Evolutionary conservation across 2,797 vertebrate species (phyloP).

Genomic region (Valencia hispanica): DNA sequence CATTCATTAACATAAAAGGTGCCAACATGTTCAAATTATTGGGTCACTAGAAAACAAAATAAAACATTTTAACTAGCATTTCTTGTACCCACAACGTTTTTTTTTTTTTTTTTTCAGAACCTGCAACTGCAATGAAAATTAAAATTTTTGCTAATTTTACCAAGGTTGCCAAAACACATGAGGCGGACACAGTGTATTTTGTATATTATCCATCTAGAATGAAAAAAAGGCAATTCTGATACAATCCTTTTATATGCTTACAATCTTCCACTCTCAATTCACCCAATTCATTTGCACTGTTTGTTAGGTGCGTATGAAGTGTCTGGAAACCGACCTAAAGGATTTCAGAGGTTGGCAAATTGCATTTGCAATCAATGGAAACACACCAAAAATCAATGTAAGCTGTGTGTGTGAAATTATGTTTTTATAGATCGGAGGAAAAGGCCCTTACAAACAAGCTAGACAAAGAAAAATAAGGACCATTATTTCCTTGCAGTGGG

Average conservation of each 20-base stretch:
- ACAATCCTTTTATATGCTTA: background rate
- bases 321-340: slow-evolving; percentile 67
- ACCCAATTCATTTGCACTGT: slow-evolving; percentile 44
- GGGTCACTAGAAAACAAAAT: too few relatives aligned
- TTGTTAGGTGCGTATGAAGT: slow-evolving; percentile 50
- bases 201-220: background rate
- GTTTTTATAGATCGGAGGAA: slow-evolving; percentile 74
- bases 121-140: background rate
- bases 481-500: slow-evolving; percentile 67
- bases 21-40: background rate
- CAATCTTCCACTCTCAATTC: slow-evolving; percentile 43
- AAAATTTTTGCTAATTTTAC: too few relatives aligned
- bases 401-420: slow-evolving; percentile 68
- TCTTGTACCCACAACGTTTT: background rate
- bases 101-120: background rate
- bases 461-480: slow-evolving; percentile 52
- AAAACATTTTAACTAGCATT: background rate
- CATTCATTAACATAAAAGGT: background rate
- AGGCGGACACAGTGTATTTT: background rate
- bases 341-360: slow-evolving; percentile 69
- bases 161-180: too few relatives aligned
- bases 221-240: slow-evolving; percentile 13
- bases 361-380: slow-evolving; percentile 74
- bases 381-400: slow-evolving; percentile 67
- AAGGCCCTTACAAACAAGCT: slow-evolving; percentile 49